phyloP scores from a whole-genome alignment of 2,888 invertebrate genomes.

The Copidosoma aretas region DNA sequence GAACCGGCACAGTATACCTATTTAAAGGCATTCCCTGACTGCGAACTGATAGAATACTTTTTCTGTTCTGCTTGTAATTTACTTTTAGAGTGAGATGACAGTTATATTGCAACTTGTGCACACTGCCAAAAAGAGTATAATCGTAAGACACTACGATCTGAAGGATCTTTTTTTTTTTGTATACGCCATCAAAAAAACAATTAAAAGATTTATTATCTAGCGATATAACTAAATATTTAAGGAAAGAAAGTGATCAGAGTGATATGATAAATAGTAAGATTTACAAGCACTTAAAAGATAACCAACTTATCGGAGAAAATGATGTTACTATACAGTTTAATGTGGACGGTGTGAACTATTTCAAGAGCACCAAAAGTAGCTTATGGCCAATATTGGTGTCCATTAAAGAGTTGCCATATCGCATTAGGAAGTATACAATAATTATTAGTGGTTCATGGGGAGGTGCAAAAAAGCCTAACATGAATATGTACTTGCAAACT shows the following conservation, averaged over 20 bases:
- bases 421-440: neutral
- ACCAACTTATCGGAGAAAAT: constrained; percentile 20
- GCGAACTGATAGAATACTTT: neutral
- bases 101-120: neutral
- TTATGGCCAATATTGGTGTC: neutral
- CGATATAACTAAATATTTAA: constrained; percentile 16
- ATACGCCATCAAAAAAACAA: constrained; percentile 15
- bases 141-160: constrained; percentile 8
- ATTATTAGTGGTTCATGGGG: constrained; percentile 1
- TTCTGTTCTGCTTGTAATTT: neutral
- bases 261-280: constrained; percentile 6
- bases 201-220: constrained; percentile 16
- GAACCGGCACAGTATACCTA: too few species aligned
- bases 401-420: constrained; percentile 1
- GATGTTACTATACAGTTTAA: constrained; percentile 30
- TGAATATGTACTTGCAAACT: constrained; percentile 1
- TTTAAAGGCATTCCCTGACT: neutral
- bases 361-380: neutral
- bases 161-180: constrained; percentile 20
- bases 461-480: neutral
- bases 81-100: neutral
- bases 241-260: constrained; percentile 11
- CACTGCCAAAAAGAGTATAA: constrained; percentile 8
- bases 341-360: neutral
- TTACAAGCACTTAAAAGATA: constrained; percentile 15